phyloP scores from a whole-genome alignment of 2,888 invertebrate species.

The Dicyrtomina minuta region DNA sequence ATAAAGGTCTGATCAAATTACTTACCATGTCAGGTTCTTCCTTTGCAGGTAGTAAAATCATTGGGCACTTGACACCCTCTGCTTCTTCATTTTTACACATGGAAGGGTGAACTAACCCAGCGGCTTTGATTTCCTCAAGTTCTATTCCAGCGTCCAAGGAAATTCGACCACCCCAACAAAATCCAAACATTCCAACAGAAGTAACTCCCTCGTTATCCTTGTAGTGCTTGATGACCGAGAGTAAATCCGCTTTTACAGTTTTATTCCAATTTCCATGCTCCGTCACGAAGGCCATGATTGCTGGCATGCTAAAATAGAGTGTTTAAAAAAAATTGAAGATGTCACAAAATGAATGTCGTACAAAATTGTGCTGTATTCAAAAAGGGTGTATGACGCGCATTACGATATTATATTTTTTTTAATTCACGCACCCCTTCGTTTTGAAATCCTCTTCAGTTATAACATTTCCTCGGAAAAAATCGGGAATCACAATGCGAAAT shows the following conservation, averaged over 20 bases:
- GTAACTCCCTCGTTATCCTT: conserved; percentile 15
- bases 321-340: neutral
- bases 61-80: conserved; percentile 34
- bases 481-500: conserved; percentile 45
- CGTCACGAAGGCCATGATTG: conserved; percentile 27
- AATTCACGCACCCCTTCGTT: neutral
- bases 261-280: conserved; percentile 31
- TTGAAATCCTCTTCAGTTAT: neutral
- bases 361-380: no score
- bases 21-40: conserved; percentile 46
- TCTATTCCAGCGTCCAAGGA: conserved; percentile 24
- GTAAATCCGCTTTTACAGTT: conserved; percentile 24
- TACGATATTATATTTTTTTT: neutral
- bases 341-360: conserved; percentile 28
- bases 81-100: conserved; percentile 36
- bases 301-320: no score
- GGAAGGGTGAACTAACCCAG: conserved; percentile 45
- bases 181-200: conserved; percentile 35
- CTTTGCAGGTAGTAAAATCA: conserved; percentile 37
- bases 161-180: conserved; percentile 41
- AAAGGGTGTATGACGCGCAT: no score
- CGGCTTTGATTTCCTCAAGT: conserved; percentile 37
- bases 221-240: conserved; percentile 20
- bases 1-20: no score
- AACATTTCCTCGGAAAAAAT: conserved; percentile 39